Base-by-base conservation (phyloP, 2,888 invertebrate genomes). In the Cactoblastis cactorum region DNA sequence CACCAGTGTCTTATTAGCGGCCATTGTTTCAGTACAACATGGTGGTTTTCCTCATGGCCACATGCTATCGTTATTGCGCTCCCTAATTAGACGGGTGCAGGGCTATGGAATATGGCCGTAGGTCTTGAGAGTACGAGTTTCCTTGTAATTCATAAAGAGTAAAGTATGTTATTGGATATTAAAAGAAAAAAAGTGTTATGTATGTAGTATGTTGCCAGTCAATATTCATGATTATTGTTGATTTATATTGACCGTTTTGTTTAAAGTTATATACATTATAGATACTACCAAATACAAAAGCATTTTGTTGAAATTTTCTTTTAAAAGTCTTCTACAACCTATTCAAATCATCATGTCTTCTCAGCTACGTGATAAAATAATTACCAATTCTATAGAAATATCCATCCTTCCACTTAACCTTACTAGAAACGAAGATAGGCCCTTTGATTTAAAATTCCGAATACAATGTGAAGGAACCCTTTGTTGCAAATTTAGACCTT, bases 401-500 rank as follows among this genome's bases (percentile, higher is more conserved):
- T n/a, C n/a, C n/a, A n/a, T n/a, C 46, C 22, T 22, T 14, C 34
- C 35, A 19, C 14, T 46, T 46, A 19, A 37, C 11, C 22, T 17
- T 17, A 37, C 46, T 8, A 6, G 8, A 9, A 28, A 37, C 24
- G 24, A 15, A 22, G 37, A 17, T 28, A 48, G 33, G 39, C 33
- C 22, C 41, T 34, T 33, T 41, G 19, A 49, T 49, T 49, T 49
- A 49, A 49, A 49, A 49, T 49, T 49, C 49, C 33, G 39, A 49
- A 33, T 41, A 41, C 41, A 33, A 33, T 19, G 49, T 34, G 22
- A 41, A 32, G 39, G 19, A 49, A 12, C 39, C 49, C 49, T 49
- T 49, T 49, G 49, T 49, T 49, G 33, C 49, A 49, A 49, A 49
- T 41, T 49, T 49, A 32, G 49, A 49, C 49, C 49, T 19, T 34